phyloP scores from a whole-genome alignment of 2,797 vertebrate species.

The Glyptemys insculpta region DNA sequence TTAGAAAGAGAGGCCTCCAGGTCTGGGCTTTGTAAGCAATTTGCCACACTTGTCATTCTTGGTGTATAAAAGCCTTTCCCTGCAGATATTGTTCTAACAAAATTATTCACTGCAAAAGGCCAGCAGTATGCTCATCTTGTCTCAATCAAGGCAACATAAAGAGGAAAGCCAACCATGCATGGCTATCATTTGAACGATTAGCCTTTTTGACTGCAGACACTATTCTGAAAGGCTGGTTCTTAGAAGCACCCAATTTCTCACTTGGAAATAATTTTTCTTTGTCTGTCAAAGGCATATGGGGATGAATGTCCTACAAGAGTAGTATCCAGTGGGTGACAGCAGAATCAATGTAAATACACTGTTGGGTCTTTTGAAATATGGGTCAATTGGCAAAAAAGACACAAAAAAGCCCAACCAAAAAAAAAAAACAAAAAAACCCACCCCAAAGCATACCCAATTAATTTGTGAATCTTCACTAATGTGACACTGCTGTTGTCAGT shows the following conservation, averaged over 20 bases:
- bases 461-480: background rate
- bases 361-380: background rate
- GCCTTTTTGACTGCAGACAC: constrained; percentile 59
- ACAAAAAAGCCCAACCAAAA: background rate
- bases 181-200: constrained; percentile 73
- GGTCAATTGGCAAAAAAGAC: background rate
- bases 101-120: constrained; percentile 72
- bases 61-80: constrained; percentile 72
- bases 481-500: background rate
- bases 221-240: constrained; percentile 57
- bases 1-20: constrained; percentile 45
- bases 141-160: constrained; percentile 71
- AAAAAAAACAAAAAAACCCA: background rate
- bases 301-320: constrained; percentile 26
- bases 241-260: constrained; percentile 65
- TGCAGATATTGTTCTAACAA: constrained; percentile 68
- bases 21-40: constrained; percentile 63
- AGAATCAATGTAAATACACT: constrained; percentile 23
- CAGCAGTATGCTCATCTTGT: constrained; percentile 58
- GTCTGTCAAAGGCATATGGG: constrained; percentile 57
- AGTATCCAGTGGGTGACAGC: constrained; percentile 30
- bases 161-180: constrained; percentile 65
- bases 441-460: background rate
- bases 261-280: constrained; percentile 64
- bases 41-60: constrained; percentile 73